These are phyloP conservation scores for Fregetta grallaria DNA, from an alignment of 2,113 vertebrate genomes.

Conservation along the genomic window DNA sequence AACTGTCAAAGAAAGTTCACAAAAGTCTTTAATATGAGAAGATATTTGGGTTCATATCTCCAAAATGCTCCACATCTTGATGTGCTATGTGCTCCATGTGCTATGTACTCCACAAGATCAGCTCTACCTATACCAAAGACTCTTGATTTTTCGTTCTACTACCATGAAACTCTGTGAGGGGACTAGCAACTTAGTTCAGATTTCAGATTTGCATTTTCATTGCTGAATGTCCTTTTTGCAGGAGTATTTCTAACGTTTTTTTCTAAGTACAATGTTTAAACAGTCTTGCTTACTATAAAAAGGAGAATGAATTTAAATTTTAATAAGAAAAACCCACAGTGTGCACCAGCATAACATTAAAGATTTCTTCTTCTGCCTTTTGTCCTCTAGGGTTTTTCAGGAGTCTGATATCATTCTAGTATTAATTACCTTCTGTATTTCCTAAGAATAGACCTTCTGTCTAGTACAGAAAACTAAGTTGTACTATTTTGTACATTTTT, in stretches of 20 bases:
- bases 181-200: not conserved
- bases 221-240: not conserved
- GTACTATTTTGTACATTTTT: not conserved
- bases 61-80: not conserved
- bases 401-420: not conserved
- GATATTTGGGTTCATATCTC: not conserved
- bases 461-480: not conserved
- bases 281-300: not conserved
- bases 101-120: not conserved
- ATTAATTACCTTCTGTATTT: not conserved
- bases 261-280: not conserved
- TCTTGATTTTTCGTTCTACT: not conserved
- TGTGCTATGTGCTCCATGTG: not conserved
- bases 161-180: not conserved
- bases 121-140: not conserved
- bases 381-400: not conserved
- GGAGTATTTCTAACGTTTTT: not conserved
- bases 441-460: not conserved
- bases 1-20: not conserved
- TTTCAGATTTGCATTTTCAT: not conserved
- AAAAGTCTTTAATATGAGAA: not conserved
- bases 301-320: conserved; percentile 17
- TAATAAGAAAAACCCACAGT: conserved; percentile 7
- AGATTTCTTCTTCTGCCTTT: not conserved
- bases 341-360: not conserved